These are phyloP conservation scores for Phania funesta DNA, from an alignment of 2,888 invertebrate genomes.

Conservation along the genomic window DNA sequence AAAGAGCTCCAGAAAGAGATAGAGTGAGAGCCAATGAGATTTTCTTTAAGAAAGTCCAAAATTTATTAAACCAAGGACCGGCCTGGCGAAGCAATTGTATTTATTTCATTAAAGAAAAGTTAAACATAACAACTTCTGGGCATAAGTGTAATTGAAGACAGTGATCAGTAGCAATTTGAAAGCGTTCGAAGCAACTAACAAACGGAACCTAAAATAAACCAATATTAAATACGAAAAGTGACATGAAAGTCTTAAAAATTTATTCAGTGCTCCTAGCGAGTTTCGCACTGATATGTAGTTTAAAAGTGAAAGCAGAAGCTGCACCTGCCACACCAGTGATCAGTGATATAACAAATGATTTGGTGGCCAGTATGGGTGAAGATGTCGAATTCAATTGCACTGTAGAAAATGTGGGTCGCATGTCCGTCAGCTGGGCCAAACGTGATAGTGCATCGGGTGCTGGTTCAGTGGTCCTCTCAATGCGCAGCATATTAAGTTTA, in stretches of 20 bases:
- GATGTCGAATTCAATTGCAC: conserved; percentile 78
- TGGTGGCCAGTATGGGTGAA: conserved; percentile 77
- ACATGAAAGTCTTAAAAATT: conserved; percentile 36
- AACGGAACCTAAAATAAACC: neutral
- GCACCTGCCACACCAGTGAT: conserved; percentile 72
- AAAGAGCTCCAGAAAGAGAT: conserved; percentile 31
- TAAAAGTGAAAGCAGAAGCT: conserved; percentile 11
- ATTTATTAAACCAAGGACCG: conserved; percentile 35
- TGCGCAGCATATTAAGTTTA: conserved; percentile 75
- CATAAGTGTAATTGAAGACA: conserved; percentile 12
- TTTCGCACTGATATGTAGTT: neutral
- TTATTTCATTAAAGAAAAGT: neutral
- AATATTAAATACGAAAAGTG: conserved; percentile 1
- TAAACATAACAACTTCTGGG: conserved; percentile 48
- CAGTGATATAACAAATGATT: conserved; percentile 75
- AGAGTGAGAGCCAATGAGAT: conserved; percentile 24
- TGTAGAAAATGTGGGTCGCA: conserved; percentile 76
- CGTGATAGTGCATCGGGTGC: conserved; percentile 72
- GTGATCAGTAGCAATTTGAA: conserved; percentile 68
- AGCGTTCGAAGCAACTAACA: conserved; percentile 57
- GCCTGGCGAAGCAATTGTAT: conserved; percentile 32
- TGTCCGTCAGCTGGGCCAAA: conserved; percentile 78
- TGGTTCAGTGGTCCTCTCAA: conserved; percentile 76
- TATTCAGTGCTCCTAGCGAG: conserved; percentile 14
- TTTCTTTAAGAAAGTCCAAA: conserved; percentile 27